Evolutionary conservation across 1,140 invertebrate genomes (phyloP), one percentile per base, ranked within the genome.

Genomic region (Caligus rogercresseyi): DNA sequence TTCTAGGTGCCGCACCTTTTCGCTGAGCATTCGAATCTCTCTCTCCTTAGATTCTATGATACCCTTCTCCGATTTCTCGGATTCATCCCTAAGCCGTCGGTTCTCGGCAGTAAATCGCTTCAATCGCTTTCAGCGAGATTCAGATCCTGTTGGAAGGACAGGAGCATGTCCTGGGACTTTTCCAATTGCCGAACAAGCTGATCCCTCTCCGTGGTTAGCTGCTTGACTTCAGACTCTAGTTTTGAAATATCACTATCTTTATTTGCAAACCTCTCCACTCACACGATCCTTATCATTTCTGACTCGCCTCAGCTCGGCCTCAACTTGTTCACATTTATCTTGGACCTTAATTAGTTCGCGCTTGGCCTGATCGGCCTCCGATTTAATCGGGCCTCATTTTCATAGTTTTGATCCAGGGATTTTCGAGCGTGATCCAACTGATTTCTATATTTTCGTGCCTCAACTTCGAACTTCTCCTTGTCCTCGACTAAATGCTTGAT

Each of bases 111-210:
- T 79, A 66, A 86, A 83, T 69, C 83, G 81, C 69, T 89, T 83
- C 24, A 88, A 72, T 89, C 86, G 23, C 80, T 78, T 73, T 89
- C 86, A 65, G 83, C 83, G 62, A 83, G 79, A 68, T 86, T 68
- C 52, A 91, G 70, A 69, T 91, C 87, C 69, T 88, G 83, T 72
- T 90, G 88, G 82, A 91, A 90, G 72, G 88, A 88, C 73, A 90
- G 83, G 51, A 92, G 72, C 80, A 92, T 89, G 69, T 90, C 87
- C 71, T 91, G 87, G 3, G 85, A 88, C 72, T 92, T 91, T 72
- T 92, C 87, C 68, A 92, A 70, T 71, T 91, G 88, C 56, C 84
- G 80, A 0, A 91, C 86, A 61, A 91, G 72, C 71, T 91, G 87
- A 71, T 91, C 87, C 57, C 87, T 74, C 72, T 91, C 87, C 43